Percentiles rank a stretch among this genome's conserved stretches.
Conservation (phyloP, 2,888 invertebrate genomes). For the Athripsodes cinereus region DNA sequence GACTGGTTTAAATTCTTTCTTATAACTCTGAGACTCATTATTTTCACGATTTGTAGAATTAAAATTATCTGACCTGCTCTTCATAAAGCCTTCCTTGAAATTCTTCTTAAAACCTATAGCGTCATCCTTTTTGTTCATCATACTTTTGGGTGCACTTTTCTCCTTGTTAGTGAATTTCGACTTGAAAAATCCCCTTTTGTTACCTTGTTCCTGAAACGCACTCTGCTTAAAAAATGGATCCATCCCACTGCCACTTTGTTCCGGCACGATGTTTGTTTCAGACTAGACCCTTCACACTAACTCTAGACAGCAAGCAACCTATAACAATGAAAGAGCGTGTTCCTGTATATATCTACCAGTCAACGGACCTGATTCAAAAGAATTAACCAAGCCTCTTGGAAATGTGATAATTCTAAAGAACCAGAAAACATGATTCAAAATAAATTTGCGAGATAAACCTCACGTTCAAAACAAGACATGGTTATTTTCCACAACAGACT, state of each 20-base stretch:
- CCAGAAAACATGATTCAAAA: no score
- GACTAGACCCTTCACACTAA: neutral
- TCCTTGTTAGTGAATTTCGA: neutral
- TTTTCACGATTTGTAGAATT: neutral
- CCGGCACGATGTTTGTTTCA: neutral
- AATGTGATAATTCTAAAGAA: neutral
- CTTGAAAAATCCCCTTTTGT: slow-evolving; percentile 5
- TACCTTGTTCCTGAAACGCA: neutral
- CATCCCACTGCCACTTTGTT: neutral
- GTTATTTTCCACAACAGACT: no score
- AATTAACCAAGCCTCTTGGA: neutral
- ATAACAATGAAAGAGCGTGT: slow-evolving; percentile 21
- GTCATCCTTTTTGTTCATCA: neutral
- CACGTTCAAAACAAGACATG: no score
- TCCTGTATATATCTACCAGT: neutral
- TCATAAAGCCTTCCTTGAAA: neutral
- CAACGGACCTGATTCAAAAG: neutral
- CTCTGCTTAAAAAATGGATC: neutral
- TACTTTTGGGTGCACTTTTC: neutral
- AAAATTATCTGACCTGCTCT: neutral
- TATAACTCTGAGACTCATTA: neutral
- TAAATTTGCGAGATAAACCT: no score
- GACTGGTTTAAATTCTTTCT: neutral
- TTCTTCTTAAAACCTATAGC: neutral
- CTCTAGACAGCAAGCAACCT: slow-evolving; percentile 13